Base-by-base conservation (phyloP, 2,797 vertebrate genomes). In the Chiloscyllium punctatum region DNA sequence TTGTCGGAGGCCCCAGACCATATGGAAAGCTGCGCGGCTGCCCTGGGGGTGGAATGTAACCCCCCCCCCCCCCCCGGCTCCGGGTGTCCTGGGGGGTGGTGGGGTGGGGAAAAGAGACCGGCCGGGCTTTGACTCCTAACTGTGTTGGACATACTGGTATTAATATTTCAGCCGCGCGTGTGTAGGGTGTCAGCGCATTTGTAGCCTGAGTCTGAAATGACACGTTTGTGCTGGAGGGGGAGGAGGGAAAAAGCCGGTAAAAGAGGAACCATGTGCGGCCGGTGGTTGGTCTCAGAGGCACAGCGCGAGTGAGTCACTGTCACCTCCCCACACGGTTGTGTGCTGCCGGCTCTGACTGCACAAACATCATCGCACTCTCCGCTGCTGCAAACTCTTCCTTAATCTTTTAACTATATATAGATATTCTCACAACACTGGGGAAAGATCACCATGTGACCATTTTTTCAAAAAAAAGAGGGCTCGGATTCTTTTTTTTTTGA, bases 321-420 rank as follows among this genome's bases (percentile, higher is more conserved):
- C 96, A 96, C 97, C 87, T 72, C 95, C 95, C 88, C 95, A 86
- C 96, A 95, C 87, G 90, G 92, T 9, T 94, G n/a, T 33, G 42
- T 42, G 21, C 82, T 62, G 87, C 87, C 27, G 87, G 53, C 27
- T n/a, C 87, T 6, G 0, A 18, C 53, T 62, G 87, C 53, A 16
- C 4, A 62, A 62, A 90, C 57, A 57, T 33, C 87, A 33, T 62
- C 57, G 57, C 23, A 25, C 90, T 11, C n/a, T 42, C n/a, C 21
- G 4, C 90, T n/a, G 90, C n/a, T 91, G 57, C 5, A 92, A 42
- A 68, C 33, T 91, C 16, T 37, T 16, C 62, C 62, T 69, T 92
- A 37, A 68, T 42, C 66, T 92, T 48, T 68, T 68, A 92, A 37
- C 90, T 92, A 92, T 92, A 92, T 92, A 92, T 92, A 92, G 90